A percentile compares a stretch with the other conserved stretches of the same genome.
phyloP scores from a whole-genome alignment of 2,888 invertebrate genomes.

The Pristionchus entomophagus region DNA sequence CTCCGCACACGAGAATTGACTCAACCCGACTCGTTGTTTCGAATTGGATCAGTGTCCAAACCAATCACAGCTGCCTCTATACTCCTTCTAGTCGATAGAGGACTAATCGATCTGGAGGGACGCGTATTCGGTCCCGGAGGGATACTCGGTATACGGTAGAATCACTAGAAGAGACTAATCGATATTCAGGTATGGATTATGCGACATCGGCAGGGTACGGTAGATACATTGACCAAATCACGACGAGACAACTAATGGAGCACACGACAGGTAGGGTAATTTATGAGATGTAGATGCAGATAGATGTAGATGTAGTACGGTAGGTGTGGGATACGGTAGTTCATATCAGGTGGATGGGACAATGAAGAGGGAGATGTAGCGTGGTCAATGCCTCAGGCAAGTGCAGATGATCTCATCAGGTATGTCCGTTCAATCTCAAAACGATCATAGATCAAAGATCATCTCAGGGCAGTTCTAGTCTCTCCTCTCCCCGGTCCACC shows the following conservation, averaged over 20 bases:
- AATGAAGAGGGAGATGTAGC: slow-evolving; percentile 72
- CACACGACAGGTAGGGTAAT: slow-evolving; percentile 67
- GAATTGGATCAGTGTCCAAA: slow-evolving; percentile 74
- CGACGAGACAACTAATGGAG: slow-evolving; percentile 72
- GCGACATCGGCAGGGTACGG: slow-evolving; percentile 65
- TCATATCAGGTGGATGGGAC: slow-evolving; percentile 70
- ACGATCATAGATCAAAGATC: neutral
- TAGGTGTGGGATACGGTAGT: slow-evolving; percentile 54
- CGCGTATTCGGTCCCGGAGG: slow-evolving; percentile 37
- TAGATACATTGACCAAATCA: slow-evolving; percentile 70
- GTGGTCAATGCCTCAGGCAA: slow-evolving; percentile 73
- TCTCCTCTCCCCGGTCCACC: slow-evolving; percentile 38
- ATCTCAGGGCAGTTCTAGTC: neutral
- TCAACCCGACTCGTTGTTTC: slow-evolving; percentile 43
- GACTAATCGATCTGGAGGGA: slow-evolving; percentile 29
- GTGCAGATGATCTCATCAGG: slow-evolving; percentile 63
- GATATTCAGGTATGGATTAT: slow-evolving; percentile 63
- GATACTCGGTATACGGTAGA: slow-evolving; percentile 10
- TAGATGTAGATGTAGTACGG: no score
- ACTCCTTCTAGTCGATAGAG: slow-evolving; percentile 62
- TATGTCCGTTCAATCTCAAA: neutral
- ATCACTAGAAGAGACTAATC: neutral
- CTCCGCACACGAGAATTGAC: slow-evolving; percentile 61
- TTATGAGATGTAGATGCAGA: neutral
- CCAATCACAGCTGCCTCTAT: slow-evolving; percentile 74